Conservation (phyloP, 2,888 invertebrate species). For the Pegoplata infirma region DNA sequence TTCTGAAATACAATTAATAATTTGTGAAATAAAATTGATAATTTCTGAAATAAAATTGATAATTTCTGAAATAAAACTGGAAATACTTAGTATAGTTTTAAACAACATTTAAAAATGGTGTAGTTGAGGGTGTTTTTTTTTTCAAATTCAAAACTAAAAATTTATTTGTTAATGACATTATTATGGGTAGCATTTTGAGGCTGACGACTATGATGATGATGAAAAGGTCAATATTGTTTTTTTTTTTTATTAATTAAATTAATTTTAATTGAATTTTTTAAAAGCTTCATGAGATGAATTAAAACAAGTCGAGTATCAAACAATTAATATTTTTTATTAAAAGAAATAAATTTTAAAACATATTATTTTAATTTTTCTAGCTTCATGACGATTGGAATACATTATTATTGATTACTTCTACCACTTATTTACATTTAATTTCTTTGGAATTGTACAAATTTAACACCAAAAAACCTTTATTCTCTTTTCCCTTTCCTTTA, state of each 20-base stretch:
- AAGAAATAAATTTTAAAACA: neutral
- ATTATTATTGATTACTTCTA: too few species aligned
- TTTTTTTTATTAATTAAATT: conserved; percentile 50
- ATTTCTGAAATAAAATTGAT: too few species aligned
- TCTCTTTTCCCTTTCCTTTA: neutral
- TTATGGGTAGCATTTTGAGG: neutral
- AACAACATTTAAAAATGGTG: too few species aligned
- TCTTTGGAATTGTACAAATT: too few species aligned
- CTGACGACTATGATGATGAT: conserved; percentile 18
- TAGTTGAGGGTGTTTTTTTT: neutral
- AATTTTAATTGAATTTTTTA: conserved; percentile 46
- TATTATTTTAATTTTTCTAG: neutral
- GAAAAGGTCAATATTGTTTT: conserved; percentile 51
- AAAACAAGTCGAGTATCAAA: conserved; percentile 6
- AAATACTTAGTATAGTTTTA: too few species aligned
- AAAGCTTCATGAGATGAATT: conserved; percentile 6
- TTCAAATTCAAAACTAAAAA: neutral
- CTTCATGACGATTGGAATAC: too few species aligned
- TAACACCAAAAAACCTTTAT: neutral
- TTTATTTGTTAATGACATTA: neutral
- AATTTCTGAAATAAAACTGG: too few species aligned
- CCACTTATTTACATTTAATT: neutral
- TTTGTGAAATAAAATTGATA: too few species aligned
- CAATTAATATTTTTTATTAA: conserved; percentile 10
- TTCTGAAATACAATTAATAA: too few species aligned